Evolutionary conservation across 1,140 invertebrate species (phyloP).

Genomic region (Magallana angulata): DNA sequence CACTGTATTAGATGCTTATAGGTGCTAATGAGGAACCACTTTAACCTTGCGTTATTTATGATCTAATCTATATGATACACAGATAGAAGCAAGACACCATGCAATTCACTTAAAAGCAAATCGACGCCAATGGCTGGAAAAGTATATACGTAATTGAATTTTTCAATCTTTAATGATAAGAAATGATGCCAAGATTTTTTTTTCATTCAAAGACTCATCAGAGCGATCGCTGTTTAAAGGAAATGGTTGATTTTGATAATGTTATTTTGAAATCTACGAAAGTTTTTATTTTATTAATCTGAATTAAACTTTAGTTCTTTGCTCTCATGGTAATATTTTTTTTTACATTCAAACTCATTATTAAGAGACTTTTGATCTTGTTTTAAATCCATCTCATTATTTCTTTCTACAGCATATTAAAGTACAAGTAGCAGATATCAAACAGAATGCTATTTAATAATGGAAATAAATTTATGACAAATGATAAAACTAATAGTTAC

Average conservation of each 20-base stretch:
- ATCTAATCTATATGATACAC: constrained; percentile 32
- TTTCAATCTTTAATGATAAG: constrained; percentile 22
- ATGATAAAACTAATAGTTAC: no score
- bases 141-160: constrained; percentile 32
- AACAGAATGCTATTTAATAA: no score
- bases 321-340: no score
- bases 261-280: no score
- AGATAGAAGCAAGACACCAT: constrained; percentile 1
- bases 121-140: constrained; percentile 25
- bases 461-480: no score
- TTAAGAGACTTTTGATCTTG: no score
- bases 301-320: no score
- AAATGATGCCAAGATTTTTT: constrained; percentile 21
- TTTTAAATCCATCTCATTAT: no score
- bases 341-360: no score
- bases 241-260: background rate
- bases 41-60: constrained; percentile 32
- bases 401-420: no score
- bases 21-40: constrained; percentile 20
- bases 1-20: constrained; percentile 14
- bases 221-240: background rate
- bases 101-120: constrained; percentile 34
- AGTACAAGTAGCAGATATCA: no score
- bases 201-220: background rate
- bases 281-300: no score